A percentile compares a stretch with the other conserved stretches of the same genome.
Conservation (phyloP, 2,113 vertebrate species). For the Eleginops maclovinus region DNA sequence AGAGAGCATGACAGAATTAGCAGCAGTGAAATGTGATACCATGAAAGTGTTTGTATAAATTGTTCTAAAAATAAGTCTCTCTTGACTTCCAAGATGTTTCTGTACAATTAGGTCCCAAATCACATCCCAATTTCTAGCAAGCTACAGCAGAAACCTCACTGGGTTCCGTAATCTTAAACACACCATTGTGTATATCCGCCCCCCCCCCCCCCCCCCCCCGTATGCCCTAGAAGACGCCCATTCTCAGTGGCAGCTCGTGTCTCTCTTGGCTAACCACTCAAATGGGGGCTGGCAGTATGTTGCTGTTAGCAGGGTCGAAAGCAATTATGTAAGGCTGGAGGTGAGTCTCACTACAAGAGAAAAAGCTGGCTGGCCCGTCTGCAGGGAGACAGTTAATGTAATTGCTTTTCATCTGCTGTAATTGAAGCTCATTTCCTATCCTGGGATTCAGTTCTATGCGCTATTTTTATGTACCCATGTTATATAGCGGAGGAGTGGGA, state of each 20-base stretch:
- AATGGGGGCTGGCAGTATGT: conserved; percentile 46
- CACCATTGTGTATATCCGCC: conserved; percentile 5
- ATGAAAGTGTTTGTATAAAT: conserved; percentile 32
- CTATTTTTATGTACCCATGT: conserved; percentile 74
- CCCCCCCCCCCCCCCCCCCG: too few relatives aligned
- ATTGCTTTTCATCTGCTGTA: conserved; percentile 80
- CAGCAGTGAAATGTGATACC: conserved; percentile 48
- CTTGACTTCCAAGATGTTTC: conserved; percentile 1
- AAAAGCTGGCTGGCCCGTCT: conserved; percentile 56
- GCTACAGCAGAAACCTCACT: conserved; percentile 28
- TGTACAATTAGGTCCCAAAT: conserved; percentile 27
- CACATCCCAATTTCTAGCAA: conserved; percentile 5
- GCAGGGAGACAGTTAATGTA: conserved; percentile 76
- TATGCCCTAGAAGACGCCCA: conserved; percentile 47
- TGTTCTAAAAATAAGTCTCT: conserved; percentile 12
- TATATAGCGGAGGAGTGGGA: conserved; percentile 46
- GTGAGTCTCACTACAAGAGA: conserved; percentile 60
- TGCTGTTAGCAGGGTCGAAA: conserved; percentile 64
- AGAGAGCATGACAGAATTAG: conserved; percentile 18
- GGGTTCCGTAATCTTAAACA: conserved; percentile 41
- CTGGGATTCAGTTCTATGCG: conserved; percentile 59
- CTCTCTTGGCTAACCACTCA: conserved; percentile 57
- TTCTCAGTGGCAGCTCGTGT: conserved; percentile 52
- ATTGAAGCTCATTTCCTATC: conserved; percentile 76
- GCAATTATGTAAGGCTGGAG: conserved; percentile 75